Evolutionary conservation across 2,797 vertebrate genomes (phyloP).

Genomic region (Petrocephalus sullivani): DNA sequence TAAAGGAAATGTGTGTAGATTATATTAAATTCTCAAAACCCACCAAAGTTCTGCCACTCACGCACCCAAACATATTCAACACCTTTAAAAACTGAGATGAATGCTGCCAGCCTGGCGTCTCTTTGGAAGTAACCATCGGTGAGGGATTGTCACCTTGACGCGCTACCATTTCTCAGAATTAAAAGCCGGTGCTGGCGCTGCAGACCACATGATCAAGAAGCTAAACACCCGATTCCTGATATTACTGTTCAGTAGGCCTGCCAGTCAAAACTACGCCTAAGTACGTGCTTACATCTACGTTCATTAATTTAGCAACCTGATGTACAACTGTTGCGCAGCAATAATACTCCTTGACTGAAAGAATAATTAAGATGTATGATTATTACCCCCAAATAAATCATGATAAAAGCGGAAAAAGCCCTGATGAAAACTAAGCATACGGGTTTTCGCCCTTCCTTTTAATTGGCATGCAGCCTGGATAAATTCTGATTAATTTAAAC

Average conservation of each 20-base stretch:
- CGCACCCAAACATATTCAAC: not conserved
- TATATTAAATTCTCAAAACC: not conserved
- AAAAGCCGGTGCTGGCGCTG: not conserved
- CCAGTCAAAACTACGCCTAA: not conserved
- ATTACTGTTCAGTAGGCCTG: not conserved
- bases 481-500: not conserved
- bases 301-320: not conserved
- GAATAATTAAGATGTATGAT: not conserved
- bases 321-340: not conserved
- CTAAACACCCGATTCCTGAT: not conserved
- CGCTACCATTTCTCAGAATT: not conserved
- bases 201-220: not conserved
- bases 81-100: not conserved
- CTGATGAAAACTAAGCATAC: not conserved
- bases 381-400: not conserved
- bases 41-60: not conserved
- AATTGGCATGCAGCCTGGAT: not conserved
- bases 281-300: not conserved
- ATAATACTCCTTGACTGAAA: not conserved
- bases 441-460: not conserved
- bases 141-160: not conserved
- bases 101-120: not conserved
- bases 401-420: not conserved
- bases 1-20: not conserved
- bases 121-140: not conserved